Percentiles rank a stretch among this genome's conserved stretches.
phyloP scores from a whole-genome alignment of 64 coral and sea anemone species.

The Trachythela sp. region DNA sequence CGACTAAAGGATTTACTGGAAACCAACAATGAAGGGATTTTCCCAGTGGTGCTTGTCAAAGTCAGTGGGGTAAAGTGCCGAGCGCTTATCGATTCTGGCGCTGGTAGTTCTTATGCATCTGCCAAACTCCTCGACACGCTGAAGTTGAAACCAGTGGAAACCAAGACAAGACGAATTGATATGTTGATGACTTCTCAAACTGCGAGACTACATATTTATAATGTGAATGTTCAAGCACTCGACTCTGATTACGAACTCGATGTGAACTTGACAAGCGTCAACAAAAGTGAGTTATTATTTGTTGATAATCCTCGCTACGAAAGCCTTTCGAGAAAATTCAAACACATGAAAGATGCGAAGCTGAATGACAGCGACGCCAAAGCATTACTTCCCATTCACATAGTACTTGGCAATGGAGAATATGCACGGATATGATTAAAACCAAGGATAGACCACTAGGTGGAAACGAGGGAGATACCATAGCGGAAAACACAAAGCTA shows the following conservation, averaged over 20 bases:
- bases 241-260: too few relatives aligned
- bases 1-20: too few relatives aligned
- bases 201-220: background rate
- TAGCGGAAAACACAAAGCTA: background rate
- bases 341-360: background rate
- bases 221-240: background rate
- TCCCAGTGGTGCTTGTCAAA: background rate
- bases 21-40: background rate
- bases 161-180: background rate
- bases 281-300: too few relatives aligned
- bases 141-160: background rate
- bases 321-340: too few relatives aligned
- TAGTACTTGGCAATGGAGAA: background rate
- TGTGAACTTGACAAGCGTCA: too few relatives aligned
- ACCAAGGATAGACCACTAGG: background rate
- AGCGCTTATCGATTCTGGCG: background rate
- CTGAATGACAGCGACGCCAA: background rate
- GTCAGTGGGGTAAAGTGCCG: background rate
- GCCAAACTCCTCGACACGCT: background rate
- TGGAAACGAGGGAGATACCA: background rate
- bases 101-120: background rate
- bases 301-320: too few relatives aligned
- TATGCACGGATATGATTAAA: background rate
- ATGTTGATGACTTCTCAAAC: background rate
- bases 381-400: background rate